Percentiles rank a stretch among this genome's conserved stretches.
phyloP scores from a whole-genome alignment of 2,888 invertebrate species.

The Megaustenia siamemsis region DNA sequence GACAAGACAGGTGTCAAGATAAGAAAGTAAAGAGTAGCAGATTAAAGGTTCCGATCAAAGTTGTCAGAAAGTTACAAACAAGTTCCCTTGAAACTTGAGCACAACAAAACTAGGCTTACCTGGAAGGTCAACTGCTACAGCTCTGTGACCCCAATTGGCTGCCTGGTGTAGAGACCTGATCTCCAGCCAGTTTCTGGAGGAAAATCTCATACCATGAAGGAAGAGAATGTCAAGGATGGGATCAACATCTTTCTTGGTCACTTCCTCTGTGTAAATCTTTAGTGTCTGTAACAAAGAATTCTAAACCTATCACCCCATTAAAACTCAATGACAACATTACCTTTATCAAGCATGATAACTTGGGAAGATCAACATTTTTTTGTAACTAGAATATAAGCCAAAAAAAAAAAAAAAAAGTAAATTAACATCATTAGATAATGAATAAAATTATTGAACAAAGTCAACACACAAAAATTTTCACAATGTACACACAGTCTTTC shows the following conservation, averaged over 20 bases:
- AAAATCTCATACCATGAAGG: conserved; percentile 81
- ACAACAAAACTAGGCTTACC: conserved; percentile 66
- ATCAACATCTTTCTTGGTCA: conserved; percentile 22
- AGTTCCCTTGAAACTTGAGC: too few species aligned
- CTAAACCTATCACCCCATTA: too few species aligned
- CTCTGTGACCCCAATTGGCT: conserved; percentile 79
- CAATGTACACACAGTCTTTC: too few species aligned
- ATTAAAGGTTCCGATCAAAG: too few species aligned
- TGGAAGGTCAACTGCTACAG: conserved; percentile 81
- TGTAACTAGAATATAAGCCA: not conserved
- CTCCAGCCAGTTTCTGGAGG: conserved; percentile 80
- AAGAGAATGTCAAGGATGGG: conserved; percentile 74
- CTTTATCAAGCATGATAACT: not conserved
- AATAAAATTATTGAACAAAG: too few species aligned
- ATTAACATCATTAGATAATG: too few species aligned
- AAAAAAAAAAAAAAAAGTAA: too few species aligned
- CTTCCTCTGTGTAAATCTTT: conserved; percentile 37
- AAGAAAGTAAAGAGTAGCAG: too few species aligned
- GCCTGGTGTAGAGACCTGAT: conserved; percentile 79
- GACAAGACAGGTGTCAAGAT: too few species aligned
- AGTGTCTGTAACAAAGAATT: conserved; percentile 9
- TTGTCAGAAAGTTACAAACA: too few species aligned
- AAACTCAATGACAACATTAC: not conserved
- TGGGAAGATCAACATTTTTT: not conserved
- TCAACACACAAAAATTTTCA: too few species aligned